Evolutionary conservation across 2,797 vertebrate genomes (phyloP), one percentile per base, ranked within the genome.

Genomic region (Rhinatrema bivittatum): DNA sequence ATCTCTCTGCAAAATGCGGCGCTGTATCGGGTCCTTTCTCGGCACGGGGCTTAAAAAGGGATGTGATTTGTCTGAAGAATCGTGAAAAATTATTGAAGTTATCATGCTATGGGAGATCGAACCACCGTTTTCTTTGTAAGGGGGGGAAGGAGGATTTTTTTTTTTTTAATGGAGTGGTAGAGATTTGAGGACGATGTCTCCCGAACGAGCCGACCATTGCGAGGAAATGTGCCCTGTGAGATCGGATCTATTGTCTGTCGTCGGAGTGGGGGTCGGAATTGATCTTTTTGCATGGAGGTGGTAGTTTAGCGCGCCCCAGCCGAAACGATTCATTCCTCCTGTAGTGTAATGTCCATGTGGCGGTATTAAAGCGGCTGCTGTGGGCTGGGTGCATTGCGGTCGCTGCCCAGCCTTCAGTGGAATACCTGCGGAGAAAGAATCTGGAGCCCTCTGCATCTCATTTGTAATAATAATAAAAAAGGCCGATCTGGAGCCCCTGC

Each of bases 271-370:
- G n/a, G n/a, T n/a, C n/a, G n/a, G 20, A 31, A 19, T 37, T 48
- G 37, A 20, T 40, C n/a, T 35, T 37, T 35, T 48, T 29, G 25
- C 11, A 20, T 23, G 30, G 44, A 35, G 45, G 31, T 36, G 45
- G 37, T 14, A 17, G 16, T 19, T 30, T 16, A 29, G 25, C 41
- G 43, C 42, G 30, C 33, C 5, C 7, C 26, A 5, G 7, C 26
- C 29, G 23, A 31, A 40, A 35, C 25, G 21, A 28, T 34, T 19
- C 45, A 39, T 26, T 34, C 16, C 9, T 15, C 25, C 29, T 40
- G 9, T 35, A 29, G 17, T 30, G 24, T 23, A 5, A 25, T 14
- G 37, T 18, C 32, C 38, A 36, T 41, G 46, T 49, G 46, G 46
- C 35, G 43, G 41, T 19, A 32, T 30, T 26, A 30, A 34, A 39